Conservation (phyloP, 2,113 vertebrate species). For the Pterocles gutturalis region DNA sequence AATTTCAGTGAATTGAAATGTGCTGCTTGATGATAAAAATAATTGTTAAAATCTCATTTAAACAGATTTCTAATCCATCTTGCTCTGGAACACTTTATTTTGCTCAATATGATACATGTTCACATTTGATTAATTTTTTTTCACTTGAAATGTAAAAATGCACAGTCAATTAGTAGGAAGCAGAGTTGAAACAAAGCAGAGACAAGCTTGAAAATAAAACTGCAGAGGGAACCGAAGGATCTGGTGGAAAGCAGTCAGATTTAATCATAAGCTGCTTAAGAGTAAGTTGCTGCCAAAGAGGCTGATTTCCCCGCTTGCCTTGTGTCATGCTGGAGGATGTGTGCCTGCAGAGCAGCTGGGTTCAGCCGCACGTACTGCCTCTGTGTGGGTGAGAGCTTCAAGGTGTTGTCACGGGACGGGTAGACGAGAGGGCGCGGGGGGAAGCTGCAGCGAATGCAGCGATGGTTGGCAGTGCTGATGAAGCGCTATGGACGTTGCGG, state of each 20-base stretch:
- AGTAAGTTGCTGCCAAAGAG: background rate
- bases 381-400: background rate
- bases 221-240: background rate
- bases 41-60: background rate
- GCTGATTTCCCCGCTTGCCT: rapidly evolving
- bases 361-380: rapidly evolving
- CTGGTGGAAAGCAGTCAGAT: background rate
- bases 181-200: background rate
- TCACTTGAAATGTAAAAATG: background rate
- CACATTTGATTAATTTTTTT: background rate
- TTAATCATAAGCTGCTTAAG: background rate
- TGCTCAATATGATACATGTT: background rate
- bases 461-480: background rate
- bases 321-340: rapidly evolving
- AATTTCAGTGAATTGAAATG: background rate
- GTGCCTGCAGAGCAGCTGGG: background rate
- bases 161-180: background rate
- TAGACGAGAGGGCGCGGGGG: background rate
- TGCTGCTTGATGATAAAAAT: background rate
- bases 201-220: background rate
- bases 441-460: background rate
- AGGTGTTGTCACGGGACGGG: rapidly evolving
- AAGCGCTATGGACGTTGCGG: rapidly evolving
- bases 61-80: background rate
- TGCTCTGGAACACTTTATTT: background rate